Evolutionary conservation across 2,113 vertebrate genomes (phyloP), one percentile per base, ranked within the genome.

Genomic region (Rhagologus leucostigma): DNA sequence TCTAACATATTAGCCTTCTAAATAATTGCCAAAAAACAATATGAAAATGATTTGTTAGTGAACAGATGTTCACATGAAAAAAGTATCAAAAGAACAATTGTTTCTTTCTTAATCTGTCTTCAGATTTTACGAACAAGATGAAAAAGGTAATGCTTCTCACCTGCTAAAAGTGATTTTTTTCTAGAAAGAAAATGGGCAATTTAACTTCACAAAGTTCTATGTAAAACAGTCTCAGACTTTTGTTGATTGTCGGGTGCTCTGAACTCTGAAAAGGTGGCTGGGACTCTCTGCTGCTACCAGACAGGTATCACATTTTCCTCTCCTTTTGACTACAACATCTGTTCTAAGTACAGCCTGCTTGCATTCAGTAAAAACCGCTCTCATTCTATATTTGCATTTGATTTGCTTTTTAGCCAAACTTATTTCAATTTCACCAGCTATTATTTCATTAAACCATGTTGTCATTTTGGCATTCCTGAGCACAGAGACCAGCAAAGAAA

Each of bases 281-380:
- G 90, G 97, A 97, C 92, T 93, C 92, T 97, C 97, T 97, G 96
- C 87, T 97, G 97, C 96, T 93, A 92, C 92, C 93, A 91, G 92
- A 91, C 95, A 98, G 94, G 97, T 93, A 97, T 95, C 96, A 97
- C 95, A 86, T 97, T 97, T 98, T 97, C 42, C 55, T 97, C 90
- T 96, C 65, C 90, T 97, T 93, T 91, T 93, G 78, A 97, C 96
- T 96, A 94, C 87, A 92, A 94, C 95, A 97, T 93, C 94, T 96
- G 84, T 96, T 98, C 76, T 68, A 96, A 97, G 87, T 92, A 95
- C 95, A 95, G 92, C 56, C 92, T 96, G 87, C 78, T 97, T 95
- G 96, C 93, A 91, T 94, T 96, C 94, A 92, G 83, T 93, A 94
- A 96, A 95, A 96, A 86, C 76, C 89, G 93, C 87, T 97, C 88